Evolutionary conservation across 2,797 vertebrate species (phyloP), one percentile per base, ranked within the genome.

Genomic region (Galago senegalensis): DNA sequence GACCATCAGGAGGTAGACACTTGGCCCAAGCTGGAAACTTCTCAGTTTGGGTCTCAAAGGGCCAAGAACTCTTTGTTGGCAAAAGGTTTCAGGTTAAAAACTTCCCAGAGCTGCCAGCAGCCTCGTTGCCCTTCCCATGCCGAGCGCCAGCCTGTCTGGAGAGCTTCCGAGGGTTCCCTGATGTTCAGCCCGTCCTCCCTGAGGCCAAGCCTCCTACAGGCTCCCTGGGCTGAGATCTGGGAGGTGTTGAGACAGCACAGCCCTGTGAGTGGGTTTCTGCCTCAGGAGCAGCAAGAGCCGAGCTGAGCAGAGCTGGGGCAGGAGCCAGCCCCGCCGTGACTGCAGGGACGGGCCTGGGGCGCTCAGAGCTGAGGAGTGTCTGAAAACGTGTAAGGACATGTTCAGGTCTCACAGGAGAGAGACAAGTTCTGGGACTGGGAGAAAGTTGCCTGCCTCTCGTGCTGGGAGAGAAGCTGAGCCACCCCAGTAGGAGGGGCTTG

Each of bases 71-170:
- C 43, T 27, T 43, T 67, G 2, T 0, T 0, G 1, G 21, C 1
- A 1, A 58, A 29, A 88, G 21, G 14, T 9, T 76, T 23, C 5
- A 10, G 3, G 3, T 13, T 27, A 20, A 83, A 40, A 53, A 21
- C 17, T 3, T 3, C n/a, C 23, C 53, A 61, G 40, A 20, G 0
- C 31, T 1, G 0, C 16, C 17, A 0, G 20, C 3, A 27, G 31
- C 20, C 4, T 25, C 3, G 0, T 53, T 31, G 20, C 12, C 37
- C 75, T 70, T 27, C 17, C 13, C 5, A 0, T 14, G 18, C 7
- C 3, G 5, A 63, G 40, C 0, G 17, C 58, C 72, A 46, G 61
- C 4, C 18, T 3, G 16, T 43, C 31, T 4, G 4, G 43, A 49
- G 16, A 63, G 12, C 14, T 0, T 14, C 0, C 20, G 4, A 16